phyloP scores from a whole-genome alignment of 2,888 invertebrate species.

The Calameuta pallipes region DNA sequence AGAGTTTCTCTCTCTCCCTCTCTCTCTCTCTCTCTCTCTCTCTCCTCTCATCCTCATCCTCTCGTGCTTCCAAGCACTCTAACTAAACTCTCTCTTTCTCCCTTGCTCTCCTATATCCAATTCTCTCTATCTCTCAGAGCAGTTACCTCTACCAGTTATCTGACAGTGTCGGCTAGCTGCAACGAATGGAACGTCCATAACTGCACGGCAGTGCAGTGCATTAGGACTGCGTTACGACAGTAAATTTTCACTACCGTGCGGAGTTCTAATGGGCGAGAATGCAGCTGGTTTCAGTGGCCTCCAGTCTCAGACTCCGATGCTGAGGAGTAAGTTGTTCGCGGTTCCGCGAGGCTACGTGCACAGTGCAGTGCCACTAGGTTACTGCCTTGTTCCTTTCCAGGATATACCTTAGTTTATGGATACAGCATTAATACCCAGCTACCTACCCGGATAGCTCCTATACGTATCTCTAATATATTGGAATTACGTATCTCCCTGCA shows the following conservation, averaged over 20 bases:
- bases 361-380: neutral
- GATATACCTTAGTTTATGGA: neutral
- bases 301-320: conserved; percentile 35
- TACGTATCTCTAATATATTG: neutral
- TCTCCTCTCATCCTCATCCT: conserved; percentile 7
- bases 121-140: neutral
- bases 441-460: neutral
- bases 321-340: conserved; percentile 56
- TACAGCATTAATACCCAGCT: neutral
- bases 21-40: conserved; percentile 7
- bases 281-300: conserved; percentile 64
- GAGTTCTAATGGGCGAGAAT: conserved; percentile 65
- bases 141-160: neutral
- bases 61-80: neutral
- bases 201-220: conserved; percentile 55
- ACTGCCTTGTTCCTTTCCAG: neutral
- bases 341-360: conserved; percentile 39
- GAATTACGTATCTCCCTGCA: neutral
- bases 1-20: conserved; percentile 21
- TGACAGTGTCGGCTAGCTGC: conserved; percentile 21
- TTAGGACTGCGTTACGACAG: conserved; percentile 65
- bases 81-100: conserved; percentile 14
- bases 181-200: conserved; percentile 58
- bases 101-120: conserved; percentile 1
- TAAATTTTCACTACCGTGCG: conserved; percentile 65